Conservation (phyloP, 2,888 invertebrate genomes). For the Troglohyphantes excavatus region DNA sequence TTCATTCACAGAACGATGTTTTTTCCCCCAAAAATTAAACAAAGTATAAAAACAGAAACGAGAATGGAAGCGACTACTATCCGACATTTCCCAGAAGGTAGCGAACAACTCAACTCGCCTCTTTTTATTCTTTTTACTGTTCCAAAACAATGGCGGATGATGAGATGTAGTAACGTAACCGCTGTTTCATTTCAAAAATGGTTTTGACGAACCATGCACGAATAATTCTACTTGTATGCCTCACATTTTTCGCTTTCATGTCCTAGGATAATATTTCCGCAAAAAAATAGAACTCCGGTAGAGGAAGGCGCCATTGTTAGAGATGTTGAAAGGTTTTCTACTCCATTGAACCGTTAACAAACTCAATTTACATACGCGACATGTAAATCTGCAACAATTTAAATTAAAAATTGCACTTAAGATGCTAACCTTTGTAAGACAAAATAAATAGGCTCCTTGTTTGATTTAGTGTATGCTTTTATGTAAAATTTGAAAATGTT, state of each 20-base stretch:
- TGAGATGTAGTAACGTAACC: neutral
- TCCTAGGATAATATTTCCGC: constrained; percentile 13
- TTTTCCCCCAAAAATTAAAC: neutral
- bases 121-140: neutral
- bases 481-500: too few species aligned
- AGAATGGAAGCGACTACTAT: neutral
- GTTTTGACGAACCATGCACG: constrained; percentile 44
- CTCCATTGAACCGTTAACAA: constrained; percentile 1
- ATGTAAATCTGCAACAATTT: neutral
- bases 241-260: constrained; percentile 23
- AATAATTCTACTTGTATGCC: constrained; percentile 21
- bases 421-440: too few species aligned
- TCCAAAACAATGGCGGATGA: constrained; percentile 13
- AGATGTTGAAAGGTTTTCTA: constrained; percentile 30
- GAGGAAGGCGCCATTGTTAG: constrained; percentile 32
- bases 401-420: too few species aligned
- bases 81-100: constrained; percentile 20
- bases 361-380: constrained; percentile 15
- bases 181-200: constrained; percentile 10
- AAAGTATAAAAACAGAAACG: neutral
- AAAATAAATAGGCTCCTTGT: too few species aligned
- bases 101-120: constrained; percentile 1
- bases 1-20: constrained; percentile 3
- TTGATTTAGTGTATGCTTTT: too few species aligned
- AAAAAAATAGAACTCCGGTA: neutral